Conservation (phyloP, 2,888 invertebrate genomes). For the Oxyscelio sp. region DNA sequence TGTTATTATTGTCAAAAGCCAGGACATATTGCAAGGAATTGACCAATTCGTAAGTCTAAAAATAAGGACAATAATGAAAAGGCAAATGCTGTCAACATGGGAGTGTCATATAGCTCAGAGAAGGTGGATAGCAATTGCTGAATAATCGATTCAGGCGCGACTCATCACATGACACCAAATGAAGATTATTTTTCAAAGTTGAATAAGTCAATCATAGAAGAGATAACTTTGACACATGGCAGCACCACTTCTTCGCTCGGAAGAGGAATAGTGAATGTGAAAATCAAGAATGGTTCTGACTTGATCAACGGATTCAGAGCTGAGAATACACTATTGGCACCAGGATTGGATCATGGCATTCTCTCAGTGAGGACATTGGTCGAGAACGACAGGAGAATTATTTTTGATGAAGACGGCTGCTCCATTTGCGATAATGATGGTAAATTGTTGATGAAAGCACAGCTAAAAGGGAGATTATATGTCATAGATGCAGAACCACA, state of each 20-base stretch:
- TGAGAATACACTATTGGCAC: constrained; percentile 20
- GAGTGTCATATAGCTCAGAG: too few species aligned
- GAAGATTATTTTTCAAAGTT: constrained; percentile 15
- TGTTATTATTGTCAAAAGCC: too few species aligned
- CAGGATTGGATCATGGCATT: constrained; percentile 67
- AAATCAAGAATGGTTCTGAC: constrained; percentile 33
- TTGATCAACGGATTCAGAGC: background rate
- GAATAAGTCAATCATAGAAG: too few species aligned
- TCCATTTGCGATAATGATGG: constrained; percentile 10
- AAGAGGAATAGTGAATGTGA: constrained; percentile 68
- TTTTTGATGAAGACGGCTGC: constrained; percentile 16
- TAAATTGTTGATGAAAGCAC: constrained; percentile 8
- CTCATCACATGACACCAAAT: constrained; percentile 54
- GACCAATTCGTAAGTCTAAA: too few species aligned
- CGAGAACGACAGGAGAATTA: constrained; percentile 65
- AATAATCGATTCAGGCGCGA: constrained; percentile 45
- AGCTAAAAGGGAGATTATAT: background rate
- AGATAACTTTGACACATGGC: background rate
- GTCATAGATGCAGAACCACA: constrained; percentile 8
- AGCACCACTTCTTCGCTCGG: constrained; percentile 25
- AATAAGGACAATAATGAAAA: too few species aligned
- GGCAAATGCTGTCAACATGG: too few species aligned
- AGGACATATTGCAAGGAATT: too few species aligned
- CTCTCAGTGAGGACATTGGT: constrained; percentile 87
- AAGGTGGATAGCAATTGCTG: constrained; percentile 16